Evolutionary conservation across 2,113 vertebrate genomes (phyloP), one percentile per base, ranked within the genome.

Genomic region (Chaetorhynchus papuensis): DNA sequence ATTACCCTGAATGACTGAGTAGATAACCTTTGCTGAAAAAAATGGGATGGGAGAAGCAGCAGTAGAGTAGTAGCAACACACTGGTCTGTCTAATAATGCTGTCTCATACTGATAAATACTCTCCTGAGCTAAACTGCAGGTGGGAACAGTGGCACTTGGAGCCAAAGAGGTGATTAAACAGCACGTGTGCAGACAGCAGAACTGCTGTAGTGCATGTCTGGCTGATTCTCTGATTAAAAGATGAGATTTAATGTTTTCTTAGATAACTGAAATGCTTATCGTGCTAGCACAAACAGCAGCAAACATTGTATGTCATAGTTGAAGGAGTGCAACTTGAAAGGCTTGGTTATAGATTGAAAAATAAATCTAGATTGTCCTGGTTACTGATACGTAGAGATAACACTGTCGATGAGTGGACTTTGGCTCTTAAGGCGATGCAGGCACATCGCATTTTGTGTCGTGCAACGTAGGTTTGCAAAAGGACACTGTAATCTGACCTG

Each of bases 321-420:
- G 78, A 87, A 76, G 59, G 88, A 83, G 56, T 63, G 64, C 50
- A 71, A 93, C 92, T 90, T 95, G 79, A 94, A 97, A 96, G 94
- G 54, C 56, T 83, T 89, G 45, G 77, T 90, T 95, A 81, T 75
- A 83, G 79, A 84, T 89, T 94, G 94, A 92, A 94, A 83, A 94
- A 82, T 92, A 90, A 95, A 92, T 77, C 69, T 64, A 76, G 85
- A 90, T 93, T 95, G 94, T 91, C 89, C 66, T 92, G 80, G 92
- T 94, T 95, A 88, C 83, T 90, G 93, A 83, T 92, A 86, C 0
- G 31, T 68, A 70, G 88, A 90, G 96, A 90, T 94, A 96, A 87
- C 45, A 10, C 44, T 83, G 68, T 42, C 79, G 90, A 2, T 75
- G 76, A 78, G 77, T 33, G 92, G 92, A 94, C 93, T 94, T 94